Evolutionary conservation across 37 sponge, comb jelly and placozoan genomes (phyloP), one percentile per base, ranked within the genome.

Genomic region (Chondrilla cf. caribensis): DNA sequence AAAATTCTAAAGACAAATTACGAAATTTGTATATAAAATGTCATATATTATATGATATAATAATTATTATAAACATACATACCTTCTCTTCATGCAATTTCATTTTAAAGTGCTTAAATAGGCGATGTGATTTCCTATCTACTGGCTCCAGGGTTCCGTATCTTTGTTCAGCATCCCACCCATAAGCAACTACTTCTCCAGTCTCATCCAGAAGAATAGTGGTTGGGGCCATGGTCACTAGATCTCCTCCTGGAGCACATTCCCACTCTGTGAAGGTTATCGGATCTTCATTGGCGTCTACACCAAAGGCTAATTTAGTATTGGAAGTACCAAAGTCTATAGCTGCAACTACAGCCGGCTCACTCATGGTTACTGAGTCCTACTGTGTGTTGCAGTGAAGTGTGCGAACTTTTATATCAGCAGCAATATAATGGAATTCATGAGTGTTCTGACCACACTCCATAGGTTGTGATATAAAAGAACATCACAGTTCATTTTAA

Each of bases 101-200:
- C 76, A 73, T 73, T 37, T 73, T 73, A 7, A 73, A 73, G 24
- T 73, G 18, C 44, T 73, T 73, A 43, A 73, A 73, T 21, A 73
- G 76, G n/a, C 14, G 40, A 24, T 37, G 22, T 39, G 6, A 41
- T 2, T 14, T 40, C 2, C 24, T n/a, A 9, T 73, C 25, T 36
- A 0, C 25, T 43, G 1, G 2, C 9, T 38, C 6, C 19, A 73
- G 76, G 25, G 2, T 22, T 14, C 44, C 38, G 40, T 36, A 73
- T 2, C 1, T 11, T 17, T 73, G 38, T 14, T 73, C 76, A 8
- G 76, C 76, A 1, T 73, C 43, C 31, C 8, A 73, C 21, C 76
- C 76, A 39, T 73, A 73, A 15, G 76, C 76, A 1, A 2, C 42
- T 2, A 42, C 76, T 18, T 73, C 76, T 8, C 76, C 76, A n/a